Conservation (phyloP, 2,113 vertebrate species). For the Myxocyprinus asiaticus region DNA sequence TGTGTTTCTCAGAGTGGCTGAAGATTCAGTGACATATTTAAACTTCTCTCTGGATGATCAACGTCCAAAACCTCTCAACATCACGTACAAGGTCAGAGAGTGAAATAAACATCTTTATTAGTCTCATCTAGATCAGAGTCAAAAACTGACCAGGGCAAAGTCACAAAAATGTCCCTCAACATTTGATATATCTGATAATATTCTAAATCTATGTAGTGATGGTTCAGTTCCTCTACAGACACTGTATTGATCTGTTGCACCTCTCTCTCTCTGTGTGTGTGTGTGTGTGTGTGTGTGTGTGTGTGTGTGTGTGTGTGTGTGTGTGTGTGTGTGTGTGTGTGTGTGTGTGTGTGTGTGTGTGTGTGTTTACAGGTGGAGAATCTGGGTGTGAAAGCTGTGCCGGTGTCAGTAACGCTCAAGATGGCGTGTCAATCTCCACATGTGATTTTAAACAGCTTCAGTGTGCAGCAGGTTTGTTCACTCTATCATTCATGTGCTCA, state of each 20-base stretch:
- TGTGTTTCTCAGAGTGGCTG: slow-evolving; percentile 46
- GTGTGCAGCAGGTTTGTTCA: slow-evolving; percentile 50
- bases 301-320: too few relatives aligned
- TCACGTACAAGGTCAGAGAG: slow-evolving; percentile 33
- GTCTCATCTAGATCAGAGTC: too few relatives aligned
- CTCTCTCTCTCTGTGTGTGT: too few relatives aligned
- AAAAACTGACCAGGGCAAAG: too few relatives aligned
- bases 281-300: too few relatives aligned
- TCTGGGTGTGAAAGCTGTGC: slow-evolving; percentile 60
- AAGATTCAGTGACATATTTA: slow-evolving; percentile 58
- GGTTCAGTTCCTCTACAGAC: too few relatives aligned
- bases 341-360: too few relatives aligned
- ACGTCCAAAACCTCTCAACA: slow-evolving; percentile 32
- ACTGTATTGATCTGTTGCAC: too few relatives aligned
- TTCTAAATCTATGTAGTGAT: background rate
- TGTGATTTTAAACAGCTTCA: slow-evolving; percentile 51
- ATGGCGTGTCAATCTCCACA: slow-evolving; percentile 59
- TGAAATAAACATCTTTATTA: too few relatives aligned
- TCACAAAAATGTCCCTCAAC: too few relatives aligned
- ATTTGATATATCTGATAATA: background rate
- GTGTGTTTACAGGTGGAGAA: slow-evolving; percentile 65
- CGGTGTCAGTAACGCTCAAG: slow-evolving; percentile 57
- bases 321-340: too few relatives aligned
- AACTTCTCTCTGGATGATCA: slow-evolving; percentile 64
- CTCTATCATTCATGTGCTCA: background rate